phyloP scores from a whole-genome alignment of 2,113 vertebrate species.

The Apodemus sylvaticus region DNA sequence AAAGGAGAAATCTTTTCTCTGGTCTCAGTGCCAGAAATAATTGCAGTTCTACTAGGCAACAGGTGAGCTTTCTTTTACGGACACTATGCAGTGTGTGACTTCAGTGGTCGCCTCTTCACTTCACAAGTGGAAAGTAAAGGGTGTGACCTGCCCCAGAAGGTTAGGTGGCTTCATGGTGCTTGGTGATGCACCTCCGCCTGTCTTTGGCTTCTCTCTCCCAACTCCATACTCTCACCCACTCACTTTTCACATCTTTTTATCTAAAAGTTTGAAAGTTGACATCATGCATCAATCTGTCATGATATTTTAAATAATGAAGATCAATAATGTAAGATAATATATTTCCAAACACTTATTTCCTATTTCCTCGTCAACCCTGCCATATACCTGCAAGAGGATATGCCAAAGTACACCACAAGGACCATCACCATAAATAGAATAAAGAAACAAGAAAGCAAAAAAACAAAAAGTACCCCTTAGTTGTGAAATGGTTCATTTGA shows the following conservation, averaged over 20 bases:
- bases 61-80: background rate
- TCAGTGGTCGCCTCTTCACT: background rate
- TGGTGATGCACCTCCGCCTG: background rate
- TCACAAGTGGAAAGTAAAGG: background rate
- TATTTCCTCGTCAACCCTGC: background rate
- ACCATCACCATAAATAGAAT: background rate
- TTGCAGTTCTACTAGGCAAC: background rate
- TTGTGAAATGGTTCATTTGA: background rate
- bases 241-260: slow-evolving; percentile 23
- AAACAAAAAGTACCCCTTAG: background rate
- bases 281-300: background rate
- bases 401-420: background rate
- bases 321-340: background rate
- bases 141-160: background rate
- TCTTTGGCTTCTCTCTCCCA: background rate
- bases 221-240: background rate
- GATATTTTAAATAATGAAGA: background rate
- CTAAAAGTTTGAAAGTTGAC: background rate
- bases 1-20: slow-evolving; percentile 44
- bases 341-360: background rate
- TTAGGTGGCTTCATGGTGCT: too few relatives aligned
- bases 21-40: background rate
- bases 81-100: background rate
- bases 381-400: background rate
- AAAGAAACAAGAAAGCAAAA: too few relatives aligned